Base-by-base conservation (phyloP, 2,888 invertebrate genomes). In the Cheiracanthium punctorium region DNA sequence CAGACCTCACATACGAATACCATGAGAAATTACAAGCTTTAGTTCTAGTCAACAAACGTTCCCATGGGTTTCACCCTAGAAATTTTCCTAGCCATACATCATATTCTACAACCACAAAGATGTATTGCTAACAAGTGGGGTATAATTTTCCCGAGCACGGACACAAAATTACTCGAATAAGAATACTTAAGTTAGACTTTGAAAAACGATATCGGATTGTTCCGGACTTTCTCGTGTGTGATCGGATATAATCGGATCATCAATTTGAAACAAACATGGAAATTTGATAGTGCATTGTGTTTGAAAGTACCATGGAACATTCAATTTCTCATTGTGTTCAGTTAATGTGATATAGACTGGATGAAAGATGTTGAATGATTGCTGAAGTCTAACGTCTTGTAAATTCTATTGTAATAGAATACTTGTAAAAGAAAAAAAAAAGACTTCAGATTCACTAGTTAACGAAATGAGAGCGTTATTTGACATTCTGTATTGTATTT, bases 131-230 rank as follows among this genome's bases (percentile, higher is more conserved):
- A 24, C 58, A 58, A 58, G 4, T 24, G 58, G 58, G 58, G 58
- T 58, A 24, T 58, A 58, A 58, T 58, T 58, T 58, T 58, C 58
- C 8, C 24, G 2, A 20, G 20, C 24, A 58, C 58, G 24, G 24
- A 58, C 58, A 58, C 58, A 24, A 58, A 58, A 58, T 58, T 58
- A 24, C 58, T 17, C 24, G 24, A 58, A 58, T 58, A 58, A 58
- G 5, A 58, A 58, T 58, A 24, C 58, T 58, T 5, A 58, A 12
- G 33, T 17, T 67, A 73, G 37, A 32, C 64, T 81, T 69, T 72
- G 82, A 82, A 82, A 82, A 82, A 77, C 82, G 82, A 82, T 77
- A 82, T 64, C 1, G 77, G 64, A 82, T 82, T 82, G 82, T 82
- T 82, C 28, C 32, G 28, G 32, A 67, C 67, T 58, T 24, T 58